Conservation (phyloP, 2,888 invertebrate genomes). For the Limnephilus marmoratus region DNA sequence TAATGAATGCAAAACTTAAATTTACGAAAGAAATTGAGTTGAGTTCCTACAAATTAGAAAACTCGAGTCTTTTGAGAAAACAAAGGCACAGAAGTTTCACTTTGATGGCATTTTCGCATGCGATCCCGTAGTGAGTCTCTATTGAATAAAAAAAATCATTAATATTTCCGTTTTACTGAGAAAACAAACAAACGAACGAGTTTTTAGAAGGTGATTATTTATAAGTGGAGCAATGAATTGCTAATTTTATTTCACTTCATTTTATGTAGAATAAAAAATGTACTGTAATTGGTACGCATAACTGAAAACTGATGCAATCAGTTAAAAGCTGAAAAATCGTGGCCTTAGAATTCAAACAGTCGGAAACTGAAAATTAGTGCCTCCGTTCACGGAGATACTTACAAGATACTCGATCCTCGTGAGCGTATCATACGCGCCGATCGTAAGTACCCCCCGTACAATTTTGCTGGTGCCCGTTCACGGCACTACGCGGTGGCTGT, state of each 20-base stretch:
- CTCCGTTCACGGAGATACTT: too few relatives aligned
- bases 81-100: neutral
- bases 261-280: neutral
- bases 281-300: neutral
- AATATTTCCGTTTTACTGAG: neutral
- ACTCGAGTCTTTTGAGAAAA: neutral
- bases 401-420: too few relatives aligned
- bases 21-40: neutral
- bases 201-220: neutral
- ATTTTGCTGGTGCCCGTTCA: too few relatives aligned
- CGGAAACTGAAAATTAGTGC: neutral
- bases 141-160: neutral
- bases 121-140: neutral
- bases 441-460: too few relatives aligned
- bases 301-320: neutral
- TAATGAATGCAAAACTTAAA: neutral
- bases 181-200: neutral
- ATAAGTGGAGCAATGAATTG: neutral
- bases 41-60: neutral
- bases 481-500: too few relatives aligned
- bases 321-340: neutral
- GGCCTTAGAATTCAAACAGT: neutral
- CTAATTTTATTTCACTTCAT: neutral
- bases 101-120: conserved; percentile 15
- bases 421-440: too few relatives aligned